Percentiles rank a stretch among this genome's conserved stretches.
Conservation (phyloP, 2,888 invertebrate genomes). For the Caenorhabditis sp. region DNA sequence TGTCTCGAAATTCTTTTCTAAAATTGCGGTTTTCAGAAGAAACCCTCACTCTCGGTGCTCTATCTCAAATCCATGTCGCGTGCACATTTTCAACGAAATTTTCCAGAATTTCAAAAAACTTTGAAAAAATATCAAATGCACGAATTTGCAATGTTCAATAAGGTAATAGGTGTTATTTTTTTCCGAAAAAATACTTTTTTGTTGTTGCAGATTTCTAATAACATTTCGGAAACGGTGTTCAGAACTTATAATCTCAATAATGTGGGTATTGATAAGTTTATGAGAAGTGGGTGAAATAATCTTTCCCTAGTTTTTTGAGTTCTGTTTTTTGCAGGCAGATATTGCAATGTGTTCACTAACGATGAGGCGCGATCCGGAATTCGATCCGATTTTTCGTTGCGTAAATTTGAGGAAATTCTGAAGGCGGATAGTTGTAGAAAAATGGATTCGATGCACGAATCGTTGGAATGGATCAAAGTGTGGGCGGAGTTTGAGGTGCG, state of each 20-base stretch:
- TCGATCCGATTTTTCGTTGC: conserved; percentile 17
- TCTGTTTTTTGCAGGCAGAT: conserved; percentile 21
- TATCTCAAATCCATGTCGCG: conserved; percentile 34
- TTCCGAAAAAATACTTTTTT: neutral
- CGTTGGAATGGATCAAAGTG: conserved; percentile 18
- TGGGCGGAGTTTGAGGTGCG: conserved; percentile 27
- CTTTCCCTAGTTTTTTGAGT: no score
- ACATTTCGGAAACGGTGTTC: conserved; percentile 20
- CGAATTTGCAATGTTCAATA: conserved; percentile 32
- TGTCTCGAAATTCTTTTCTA: neutral
- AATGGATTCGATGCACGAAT: conserved; percentile 5
- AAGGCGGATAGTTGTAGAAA: conserved; percentile 22
- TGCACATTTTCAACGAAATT: conserved; percentile 22
- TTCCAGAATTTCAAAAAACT: conserved; percentile 17
- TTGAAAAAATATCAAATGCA: conserved; percentile 17
- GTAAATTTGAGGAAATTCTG: conserved; percentile 11
- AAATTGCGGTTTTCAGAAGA: conserved; percentile 16
- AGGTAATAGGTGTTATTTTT: conserved; percentile 1
- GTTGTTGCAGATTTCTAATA: conserved; percentile 13
- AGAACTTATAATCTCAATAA: conserved; percentile 6
- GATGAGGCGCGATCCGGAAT: conserved; percentile 16
- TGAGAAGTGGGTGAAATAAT: conserved; percentile 12
- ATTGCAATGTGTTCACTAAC: conserved; percentile 29
- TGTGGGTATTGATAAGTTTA: conserved; percentile 2
- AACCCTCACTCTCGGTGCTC: conserved; percentile 28